These are phyloP conservation scores for Silurus aristotelis DNA, from an alignment of 2,797 vertebrate species.

Conservation along the genomic window DNA sequence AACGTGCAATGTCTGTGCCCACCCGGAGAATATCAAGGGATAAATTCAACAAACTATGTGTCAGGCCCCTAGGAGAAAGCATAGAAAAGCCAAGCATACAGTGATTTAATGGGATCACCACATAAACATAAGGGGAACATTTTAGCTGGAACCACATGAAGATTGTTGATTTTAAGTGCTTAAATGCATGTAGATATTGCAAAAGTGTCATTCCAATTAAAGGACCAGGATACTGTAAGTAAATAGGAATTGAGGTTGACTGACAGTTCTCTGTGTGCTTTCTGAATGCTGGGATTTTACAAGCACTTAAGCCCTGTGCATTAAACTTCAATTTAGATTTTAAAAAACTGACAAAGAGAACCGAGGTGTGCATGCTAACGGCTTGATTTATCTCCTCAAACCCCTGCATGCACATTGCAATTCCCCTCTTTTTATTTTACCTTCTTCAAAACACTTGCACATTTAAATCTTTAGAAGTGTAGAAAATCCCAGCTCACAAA, in stretches of 20 bases:
- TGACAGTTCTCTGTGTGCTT: constrained; percentile 28
- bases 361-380: constrained; percentile 17
- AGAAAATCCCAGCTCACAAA: constrained; percentile 3
- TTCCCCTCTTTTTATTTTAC: constrained; percentile 20
- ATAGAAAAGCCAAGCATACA: constrained; percentile 36
- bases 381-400: constrained; percentile 17
- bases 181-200: constrained; percentile 37
- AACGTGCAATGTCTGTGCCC: constrained; percentile 23
- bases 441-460: constrained; percentile 12
- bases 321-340: constrained; percentile 24
- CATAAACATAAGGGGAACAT: constrained; percentile 47
- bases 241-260: constrained; percentile 37
- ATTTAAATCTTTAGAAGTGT: not conserved
- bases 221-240: constrained; percentile 15
- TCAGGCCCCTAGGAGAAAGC: constrained; percentile 34
- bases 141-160: constrained; percentile 46
- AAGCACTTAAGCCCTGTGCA: constrained; percentile 2
- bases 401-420: not conserved
- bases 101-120: constrained; percentile 54
- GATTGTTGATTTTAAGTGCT: constrained; percentile 42
- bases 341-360: constrained; percentile 4
- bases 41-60: constrained; percentile 46
- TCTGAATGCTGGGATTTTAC: constrained; percentile 37
- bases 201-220: constrained; percentile 27
- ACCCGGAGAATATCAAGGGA: constrained; percentile 46